Base-by-base conservation (phyloP, 2,888 invertebrate genomes). In the Campoplex capitator region DNA sequence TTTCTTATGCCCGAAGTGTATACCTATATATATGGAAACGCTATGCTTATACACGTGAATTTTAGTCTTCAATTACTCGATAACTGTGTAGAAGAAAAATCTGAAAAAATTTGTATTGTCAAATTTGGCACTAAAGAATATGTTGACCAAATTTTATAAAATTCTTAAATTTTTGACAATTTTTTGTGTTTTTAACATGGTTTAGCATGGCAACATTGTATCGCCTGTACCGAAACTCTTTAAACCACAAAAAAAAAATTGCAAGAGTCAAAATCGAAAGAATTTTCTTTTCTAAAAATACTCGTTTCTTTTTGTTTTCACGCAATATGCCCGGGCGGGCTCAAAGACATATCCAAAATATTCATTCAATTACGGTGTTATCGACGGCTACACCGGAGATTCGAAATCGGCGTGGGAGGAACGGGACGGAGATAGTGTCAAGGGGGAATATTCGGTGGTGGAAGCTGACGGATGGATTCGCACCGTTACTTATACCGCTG, bases 381-480 rank as follows among this genome's bases (percentile, higher is more conserved):
- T 92, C 9, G 93, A 93, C 42, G 93, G 93, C 9, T 91, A 91
- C 73, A 93, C 93, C 0, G 93, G 93, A 0, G 93, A 93, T 45
- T 91, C 92, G 0, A 93, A 93, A 77, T 92, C 93, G 2, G 93
- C 93, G 3, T 93, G 93, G 93, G 93, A 93, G 74, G 92, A 93
- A 76, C 89, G 93, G 7, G 91, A 93, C 38, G 93, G 93, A 7
- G 93, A 93, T 38, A 89, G 88, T 4, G 93, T 93, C 1, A 92
- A 91, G 68, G 93, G 93, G 56, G 92, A 93, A 88, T 93, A 93
- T 83, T 93, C 93, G 11, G 91, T 93, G 2, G 91, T 93, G 3
- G 93, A 93, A 51, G 93, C 92, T 1, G 93, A 93, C 45, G 93
- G 93, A 8, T 90, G 91, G 7, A 91, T 93, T 65, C 90, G 93